These are phyloP conservation scores for Brachyalestes nurse DNA, from an alignment of 2,797 vertebrate species.

Conservation along the genomic window DNA sequence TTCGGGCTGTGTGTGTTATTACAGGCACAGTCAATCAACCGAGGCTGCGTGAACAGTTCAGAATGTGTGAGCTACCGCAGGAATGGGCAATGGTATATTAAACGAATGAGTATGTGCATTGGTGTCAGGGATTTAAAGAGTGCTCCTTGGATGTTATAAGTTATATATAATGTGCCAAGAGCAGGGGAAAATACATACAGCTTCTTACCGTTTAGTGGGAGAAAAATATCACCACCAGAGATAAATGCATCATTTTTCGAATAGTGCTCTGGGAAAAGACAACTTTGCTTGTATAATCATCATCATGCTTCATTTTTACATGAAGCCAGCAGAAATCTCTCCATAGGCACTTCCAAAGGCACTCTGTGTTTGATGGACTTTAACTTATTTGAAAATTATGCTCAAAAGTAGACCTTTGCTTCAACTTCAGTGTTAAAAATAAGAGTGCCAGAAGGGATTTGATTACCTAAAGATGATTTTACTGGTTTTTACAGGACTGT, in stretches of 20 bases:
- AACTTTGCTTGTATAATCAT: not conserved
- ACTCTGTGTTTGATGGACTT: not conserved
- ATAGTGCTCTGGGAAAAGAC: not conserved
- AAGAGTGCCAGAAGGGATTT: not conserved
- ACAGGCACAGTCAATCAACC: not conserved
- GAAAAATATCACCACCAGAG: not conserved
- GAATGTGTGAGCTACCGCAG: not conserved
- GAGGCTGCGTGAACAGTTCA: not conserved
- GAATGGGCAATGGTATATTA: not conserved
- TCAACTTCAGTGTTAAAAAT: not conserved
- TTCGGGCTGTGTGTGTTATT: not conserved
- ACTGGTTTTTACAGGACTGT: not conserved
- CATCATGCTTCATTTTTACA: not conserved
- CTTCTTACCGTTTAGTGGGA: not conserved
- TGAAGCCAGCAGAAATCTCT: not conserved
- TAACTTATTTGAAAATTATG: no score
- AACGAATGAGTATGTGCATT: not conserved
- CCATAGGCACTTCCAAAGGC: constrained; percentile 4
- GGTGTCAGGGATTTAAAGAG: not conserved
- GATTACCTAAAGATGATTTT: not conserved
- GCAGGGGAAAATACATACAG: not conserved
- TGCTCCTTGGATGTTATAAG: not conserved
- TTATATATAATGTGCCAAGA: not conserved
- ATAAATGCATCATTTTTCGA: not conserved
- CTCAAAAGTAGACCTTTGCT: not conserved